Percentiles rank a stretch among this genome's conserved stretches.
phyloP scores from a whole-genome alignment of 2,113 vertebrate genomes.

The Vulpes vulpes region DNA sequence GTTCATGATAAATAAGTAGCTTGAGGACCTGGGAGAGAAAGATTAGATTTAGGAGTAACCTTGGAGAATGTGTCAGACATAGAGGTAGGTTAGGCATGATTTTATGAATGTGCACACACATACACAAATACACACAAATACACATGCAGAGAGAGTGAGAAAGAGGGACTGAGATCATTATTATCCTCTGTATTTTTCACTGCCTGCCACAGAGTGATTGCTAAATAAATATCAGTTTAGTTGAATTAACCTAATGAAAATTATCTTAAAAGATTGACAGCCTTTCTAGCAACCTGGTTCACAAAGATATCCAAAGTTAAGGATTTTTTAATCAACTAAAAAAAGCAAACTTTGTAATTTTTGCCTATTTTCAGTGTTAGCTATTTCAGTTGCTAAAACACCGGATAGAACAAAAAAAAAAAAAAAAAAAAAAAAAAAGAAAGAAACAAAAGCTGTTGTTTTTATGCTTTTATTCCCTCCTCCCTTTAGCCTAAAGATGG shows the following conservation, averaged over 20 bases:
- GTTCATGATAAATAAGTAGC: not conserved
- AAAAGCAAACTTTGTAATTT: not conserved
- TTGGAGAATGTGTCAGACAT: not conserved
- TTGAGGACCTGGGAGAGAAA: constrained; percentile 40
- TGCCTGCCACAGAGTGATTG: not conserved
- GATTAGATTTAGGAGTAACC: constrained; percentile 57
- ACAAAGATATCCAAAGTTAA: not conserved
- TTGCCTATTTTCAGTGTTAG: not conserved
- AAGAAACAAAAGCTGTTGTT: constrained; percentile 40
- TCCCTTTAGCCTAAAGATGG: constrained; percentile 74
- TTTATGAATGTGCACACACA: not conserved
- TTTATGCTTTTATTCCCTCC: constrained; percentile 80
- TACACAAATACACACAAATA: not conserved
- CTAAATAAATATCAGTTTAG: not conserved
- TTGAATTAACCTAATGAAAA: not conserved
- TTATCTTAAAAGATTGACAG: not conserved
- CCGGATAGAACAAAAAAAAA: not conserved
- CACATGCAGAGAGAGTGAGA: not conserved
- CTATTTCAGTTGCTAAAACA: not conserved
- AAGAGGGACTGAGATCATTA: not conserved
- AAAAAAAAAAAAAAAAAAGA: not conserved
- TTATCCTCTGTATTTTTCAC: not conserved
- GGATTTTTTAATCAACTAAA: not conserved
- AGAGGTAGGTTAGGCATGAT: not conserved
- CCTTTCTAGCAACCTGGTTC: not conserved